These are phyloP conservation scores for Myotis planiceps DNA, from an alignment of 2,797 vertebrate genomes.

Conservation along the genomic window DNA sequence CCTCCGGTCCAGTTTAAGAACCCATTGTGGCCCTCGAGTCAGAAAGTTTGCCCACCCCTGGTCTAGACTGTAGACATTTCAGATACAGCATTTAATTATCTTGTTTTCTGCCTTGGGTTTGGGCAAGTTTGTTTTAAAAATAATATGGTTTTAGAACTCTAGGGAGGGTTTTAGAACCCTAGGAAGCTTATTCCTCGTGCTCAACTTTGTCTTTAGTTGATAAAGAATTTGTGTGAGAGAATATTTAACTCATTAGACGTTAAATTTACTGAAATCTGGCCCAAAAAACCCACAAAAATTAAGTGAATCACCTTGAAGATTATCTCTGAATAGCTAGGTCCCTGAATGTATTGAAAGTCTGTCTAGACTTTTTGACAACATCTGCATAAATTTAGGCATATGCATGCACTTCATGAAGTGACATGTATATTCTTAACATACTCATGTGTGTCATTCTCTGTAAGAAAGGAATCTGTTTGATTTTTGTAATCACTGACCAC, in stretches of 20 bases:
- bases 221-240: background rate
- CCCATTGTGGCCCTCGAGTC: too few species aligned
- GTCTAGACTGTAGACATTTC: background rate
- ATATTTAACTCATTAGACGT: background rate
- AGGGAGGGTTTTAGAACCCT: background rate
- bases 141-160: background rate
- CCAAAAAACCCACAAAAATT: background rate
- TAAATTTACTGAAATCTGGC: background rate
- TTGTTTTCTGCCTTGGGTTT: background rate
- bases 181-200: background rate
- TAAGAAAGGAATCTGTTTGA: background rate
- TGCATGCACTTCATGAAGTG: background rate
- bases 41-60: too few species aligned
- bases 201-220: background rate
- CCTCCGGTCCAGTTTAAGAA: too few species aligned
- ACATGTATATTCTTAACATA: background rate
- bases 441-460: background rate
- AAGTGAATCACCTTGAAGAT: background rate
- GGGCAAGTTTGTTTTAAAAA: background rate
- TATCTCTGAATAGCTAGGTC: slow-evolving; percentile 41
- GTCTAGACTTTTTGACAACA: background rate
- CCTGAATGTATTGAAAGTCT: slow-evolving; percentile 2
- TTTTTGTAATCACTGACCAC: background rate
- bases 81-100: background rate
- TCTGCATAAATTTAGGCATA: background rate